Evolutionary conservation across 1,140 invertebrate species (phyloP).

Genomic region (Epicauta chinensis): DNA sequence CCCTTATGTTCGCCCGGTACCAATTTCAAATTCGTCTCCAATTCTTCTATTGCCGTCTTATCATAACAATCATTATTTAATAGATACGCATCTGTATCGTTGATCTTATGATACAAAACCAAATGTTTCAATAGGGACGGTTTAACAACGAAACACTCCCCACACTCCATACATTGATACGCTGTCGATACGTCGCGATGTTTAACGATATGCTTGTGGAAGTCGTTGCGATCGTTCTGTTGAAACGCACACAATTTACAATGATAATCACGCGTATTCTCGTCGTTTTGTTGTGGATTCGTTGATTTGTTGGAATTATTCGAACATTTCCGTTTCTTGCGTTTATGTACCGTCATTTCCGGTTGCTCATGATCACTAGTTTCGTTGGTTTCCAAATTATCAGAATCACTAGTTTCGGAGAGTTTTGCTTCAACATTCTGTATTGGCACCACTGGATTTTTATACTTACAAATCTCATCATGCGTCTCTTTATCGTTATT

Average conservation of each 20-base stretch:
- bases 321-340: slow-evolving; percentile 20
- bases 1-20: slow-evolving; percentile 37
- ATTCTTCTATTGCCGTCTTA: slow-evolving; percentile 45
- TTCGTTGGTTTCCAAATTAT: slow-evolving; percentile 4
- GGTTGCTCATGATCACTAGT: slow-evolving; percentile 9
- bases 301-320: neutral
- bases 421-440: slow-evolving; percentile 12
- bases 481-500: slow-evolving; percentile 16
- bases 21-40: slow-evolving; percentile 39
- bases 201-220: slow-evolving; percentile 49
- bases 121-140: slow-evolving; percentile 59
- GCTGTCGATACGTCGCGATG: slow-evolving; percentile 52
- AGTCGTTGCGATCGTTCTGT: slow-evolving; percentile 38
- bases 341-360: neutral
- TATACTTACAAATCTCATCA: slow-evolving; percentile 23
- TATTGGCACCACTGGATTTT: slow-evolving; percentile 18
- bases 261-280: slow-evolving; percentile 44
- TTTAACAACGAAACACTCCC: slow-evolving; percentile 58
- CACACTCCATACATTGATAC: slow-evolving; percentile 62
- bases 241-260: slow-evolving; percentile 49
- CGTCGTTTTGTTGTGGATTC: slow-evolving; percentile 7
- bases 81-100: slow-evolving; percentile 52
- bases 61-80: slow-evolving; percentile 50
- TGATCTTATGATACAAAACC: slow-evolving; percentile 52
- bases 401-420: neutral